phyloP scores from a whole-genome alignment of 2,797 vertebrate species.

The Fundulus diaphanus region DNA sequence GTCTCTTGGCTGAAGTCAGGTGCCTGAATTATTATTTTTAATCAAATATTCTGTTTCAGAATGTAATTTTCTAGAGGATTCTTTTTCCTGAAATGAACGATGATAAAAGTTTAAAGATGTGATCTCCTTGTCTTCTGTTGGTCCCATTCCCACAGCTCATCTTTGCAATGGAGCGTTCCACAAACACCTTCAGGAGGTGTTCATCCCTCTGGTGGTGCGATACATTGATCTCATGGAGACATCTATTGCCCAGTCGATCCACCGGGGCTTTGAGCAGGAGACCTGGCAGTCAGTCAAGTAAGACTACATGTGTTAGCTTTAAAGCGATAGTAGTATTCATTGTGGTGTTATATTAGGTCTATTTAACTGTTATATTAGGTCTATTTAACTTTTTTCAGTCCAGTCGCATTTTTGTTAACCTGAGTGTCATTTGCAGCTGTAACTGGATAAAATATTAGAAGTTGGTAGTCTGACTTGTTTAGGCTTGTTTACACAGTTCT shows the following conservation, averaged over 20 bases:
- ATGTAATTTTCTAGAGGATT: background rate
- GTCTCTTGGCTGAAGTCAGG: background rate
- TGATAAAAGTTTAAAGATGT: background rate
- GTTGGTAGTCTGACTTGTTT: too few relatives aligned
- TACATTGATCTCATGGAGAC: conserved; percentile 99
- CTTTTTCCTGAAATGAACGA: background rate
- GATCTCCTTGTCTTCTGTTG: background rate
- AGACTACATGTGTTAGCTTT: conserved; percentile 55
- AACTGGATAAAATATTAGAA: too few relatives aligned
- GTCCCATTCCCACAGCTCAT: conserved; percentile 81
- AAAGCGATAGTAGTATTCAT: background rate
- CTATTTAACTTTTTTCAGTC: background rate
- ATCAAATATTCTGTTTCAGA: background rate
- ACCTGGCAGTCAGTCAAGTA: conserved; percentile 98
- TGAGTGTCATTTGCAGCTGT: background rate
- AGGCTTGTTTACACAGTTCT: background rate
- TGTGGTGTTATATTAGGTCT: background rate
- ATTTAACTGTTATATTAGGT: background rate
- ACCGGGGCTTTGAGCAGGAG: conserved; percentile 95
- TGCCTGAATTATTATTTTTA: background rate
- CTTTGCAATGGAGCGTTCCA: conserved; percentile 96
- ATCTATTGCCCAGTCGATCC: conserved; percentile 96
- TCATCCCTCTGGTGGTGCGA: conserved; percentile 92
- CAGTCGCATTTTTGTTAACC: background rate
- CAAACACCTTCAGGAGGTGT: conserved; percentile 94